A percentile compares a stretch with the other conserved stretches of the same genome.
These are phyloP conservation scores for Eolophus roseicapilla DNA, from an alignment of 2,113 vertebrate genomes.

Conservation along the genomic window DNA sequence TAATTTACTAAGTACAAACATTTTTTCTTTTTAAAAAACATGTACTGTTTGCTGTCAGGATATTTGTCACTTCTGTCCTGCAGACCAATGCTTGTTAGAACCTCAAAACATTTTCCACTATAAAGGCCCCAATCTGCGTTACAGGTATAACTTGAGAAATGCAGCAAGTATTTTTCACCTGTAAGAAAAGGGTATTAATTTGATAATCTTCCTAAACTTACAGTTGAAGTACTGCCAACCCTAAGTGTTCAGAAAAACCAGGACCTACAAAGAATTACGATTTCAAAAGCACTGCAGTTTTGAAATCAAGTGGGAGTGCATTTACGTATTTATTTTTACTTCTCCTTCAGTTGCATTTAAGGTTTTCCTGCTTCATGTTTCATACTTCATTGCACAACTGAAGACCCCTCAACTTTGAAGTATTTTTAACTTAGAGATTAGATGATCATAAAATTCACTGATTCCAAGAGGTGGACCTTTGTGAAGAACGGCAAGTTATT, in stretches of 20 bases:
- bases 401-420: background rate
- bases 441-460: background rate
- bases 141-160: background rate
- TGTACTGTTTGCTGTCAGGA: background rate
- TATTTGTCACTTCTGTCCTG: background rate
- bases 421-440: background rate
- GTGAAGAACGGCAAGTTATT: background rate
- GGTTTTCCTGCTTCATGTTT: slow-evolving; percentile 50
- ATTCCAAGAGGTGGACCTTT: background rate
- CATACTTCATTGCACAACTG: slow-evolving; percentile 19
- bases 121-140: background rate
- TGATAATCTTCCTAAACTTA: background rate
- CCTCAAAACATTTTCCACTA: background rate
- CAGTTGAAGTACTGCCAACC: background rate
- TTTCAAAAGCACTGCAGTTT: slow-evolving; percentile 43
- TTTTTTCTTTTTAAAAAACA: background rate
- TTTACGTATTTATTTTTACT: slow-evolving; percentile 27
- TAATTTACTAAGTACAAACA: background rate
- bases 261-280: background rate
- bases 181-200: background rate
- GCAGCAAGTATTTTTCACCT: background rate
- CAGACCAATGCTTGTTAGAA: background rate
- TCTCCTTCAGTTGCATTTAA: slow-evolving; percentile 42
- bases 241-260: background rate
- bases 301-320: slow-evolving; percentile 22